Percentiles rank a stretch among this genome's conserved stretches.
These are phyloP conservation scores for Rhinogobio ventralis DNA, from an alignment of 2,797 vertebrate genomes.

Conservation along the genomic window DNA sequence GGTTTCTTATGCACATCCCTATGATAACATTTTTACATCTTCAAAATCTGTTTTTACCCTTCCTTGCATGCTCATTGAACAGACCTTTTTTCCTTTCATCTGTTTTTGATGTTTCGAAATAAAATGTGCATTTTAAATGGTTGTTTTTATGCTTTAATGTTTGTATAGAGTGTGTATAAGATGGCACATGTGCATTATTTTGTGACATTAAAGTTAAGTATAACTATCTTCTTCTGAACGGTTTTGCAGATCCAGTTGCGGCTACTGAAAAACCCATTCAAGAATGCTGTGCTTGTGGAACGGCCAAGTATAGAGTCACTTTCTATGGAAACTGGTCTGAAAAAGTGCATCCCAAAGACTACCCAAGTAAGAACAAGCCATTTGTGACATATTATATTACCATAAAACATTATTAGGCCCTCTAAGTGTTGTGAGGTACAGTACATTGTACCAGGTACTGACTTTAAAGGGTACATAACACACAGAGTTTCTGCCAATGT, in stretches of 20 bases:
- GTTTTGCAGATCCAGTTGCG: constrained; percentile 80
- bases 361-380: constrained; percentile 86
- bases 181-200: not conserved
- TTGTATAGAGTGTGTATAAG: not conserved
- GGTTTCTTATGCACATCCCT: constrained; percentile 15
- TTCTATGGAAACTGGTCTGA: constrained; percentile 98
- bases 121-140: not conserved
- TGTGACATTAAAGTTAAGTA: not conserved
- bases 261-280: constrained; percentile 82
- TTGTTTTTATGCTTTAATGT: constrained; percentile 8
- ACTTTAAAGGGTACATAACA: not conserved
- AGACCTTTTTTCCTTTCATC: not conserved
- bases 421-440: not conserved
- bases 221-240: not conserved
- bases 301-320: constrained; percentile 95
- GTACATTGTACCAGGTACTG: not conserved
- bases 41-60: not conserved
- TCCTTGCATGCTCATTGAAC: not conserved
- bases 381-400: not conserved
- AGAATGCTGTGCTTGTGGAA: constrained; percentile 96
- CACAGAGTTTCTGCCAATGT: no score
- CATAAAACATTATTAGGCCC: not conserved
- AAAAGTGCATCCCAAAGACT: constrained; percentile 94
- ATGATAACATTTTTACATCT: constrained; percentile 20
- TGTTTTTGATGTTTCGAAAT: not conserved